A percentile compares a stretch with the other conserved stretches of the same genome.
Evolutionary conservation across 2,797 vertebrate genomes (phyloP).

Genomic region (Loris lydekkerianus): DNA sequence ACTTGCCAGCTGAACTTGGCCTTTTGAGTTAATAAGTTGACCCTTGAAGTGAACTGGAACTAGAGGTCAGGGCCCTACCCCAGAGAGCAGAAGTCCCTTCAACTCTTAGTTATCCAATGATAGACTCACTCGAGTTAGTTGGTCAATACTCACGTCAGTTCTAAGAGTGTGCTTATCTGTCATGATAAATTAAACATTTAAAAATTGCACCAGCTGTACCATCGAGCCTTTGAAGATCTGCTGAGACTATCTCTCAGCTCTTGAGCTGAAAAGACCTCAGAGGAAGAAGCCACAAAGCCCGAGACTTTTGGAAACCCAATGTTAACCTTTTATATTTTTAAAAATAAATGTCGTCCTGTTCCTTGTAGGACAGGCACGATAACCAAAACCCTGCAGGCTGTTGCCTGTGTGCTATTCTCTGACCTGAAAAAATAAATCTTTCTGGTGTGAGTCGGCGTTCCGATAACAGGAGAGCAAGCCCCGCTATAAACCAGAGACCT

Average conservation of each 20-base stretch:
- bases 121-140: slow-evolving; percentile 54
- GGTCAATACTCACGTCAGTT: background rate
- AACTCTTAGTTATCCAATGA: slow-evolving; percentile 22
- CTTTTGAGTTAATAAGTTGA: background rate
- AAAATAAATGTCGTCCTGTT: slow-evolving; percentile 71
- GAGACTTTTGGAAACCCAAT: slow-evolving; percentile 43
- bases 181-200: slow-evolving; percentile 33
- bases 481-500: slow-evolving; percentile 12
- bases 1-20: background rate
- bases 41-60: background rate
- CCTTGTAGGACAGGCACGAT: slow-evolving; percentile 55
- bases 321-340: slow-evolving; percentile 61
- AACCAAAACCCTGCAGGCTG: background rate
- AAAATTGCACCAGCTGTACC: background rate
- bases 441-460: slow-evolving; percentile 8
- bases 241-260: slow-evolving; percentile 43
- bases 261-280: background rate
- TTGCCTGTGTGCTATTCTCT: background rate
- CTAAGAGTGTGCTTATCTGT: slow-evolving; percentile 2
- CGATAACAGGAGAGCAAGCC: background rate
- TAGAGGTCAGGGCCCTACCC: background rate
- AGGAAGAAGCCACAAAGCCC: slow-evolving; percentile 42
- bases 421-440: slow-evolving; percentile 70
- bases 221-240: slow-evolving; percentile 12
- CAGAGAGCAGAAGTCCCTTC: slow-evolving; percentile 14